Evolutionary conservation across 2,888 invertebrate genomes (phyloP).

Genomic region (Drosophila mimetica): DNA sequence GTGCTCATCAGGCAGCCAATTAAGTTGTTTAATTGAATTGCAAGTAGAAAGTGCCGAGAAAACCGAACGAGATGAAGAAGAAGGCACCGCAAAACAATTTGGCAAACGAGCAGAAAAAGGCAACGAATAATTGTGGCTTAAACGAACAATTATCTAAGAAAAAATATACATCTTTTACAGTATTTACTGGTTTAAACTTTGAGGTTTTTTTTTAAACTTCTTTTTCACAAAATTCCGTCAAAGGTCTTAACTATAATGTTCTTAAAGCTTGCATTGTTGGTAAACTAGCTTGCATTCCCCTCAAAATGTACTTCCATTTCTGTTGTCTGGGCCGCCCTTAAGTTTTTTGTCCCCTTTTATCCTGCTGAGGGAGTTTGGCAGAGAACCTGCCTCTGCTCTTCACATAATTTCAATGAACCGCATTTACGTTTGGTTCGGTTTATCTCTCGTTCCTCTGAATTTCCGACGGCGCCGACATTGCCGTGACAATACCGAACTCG

Average conservation of each 20-base stretch:
- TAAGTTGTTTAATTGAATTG: slow-evolving; percentile 68
- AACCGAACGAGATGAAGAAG: slow-evolving; percentile 16
- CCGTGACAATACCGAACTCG: slow-evolving; percentile 55
- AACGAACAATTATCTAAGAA: background rate
- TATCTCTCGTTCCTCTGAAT: slow-evolving; percentile 15
- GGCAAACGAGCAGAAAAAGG: slow-evolving; percentile 12
- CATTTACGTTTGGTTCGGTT: slow-evolving; percentile 62
- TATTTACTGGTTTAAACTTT: background rate
- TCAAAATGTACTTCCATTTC: slow-evolving; percentile 17
- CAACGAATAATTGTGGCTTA: slow-evolving; percentile 9
- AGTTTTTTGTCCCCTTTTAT: background rate
- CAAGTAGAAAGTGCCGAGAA: slow-evolving; percentile 44
- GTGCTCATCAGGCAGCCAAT: slow-evolving; percentile 64
- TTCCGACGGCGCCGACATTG: slow-evolving; percentile 46
- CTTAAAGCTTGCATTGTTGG: background rate
- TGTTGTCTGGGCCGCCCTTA: background rate
- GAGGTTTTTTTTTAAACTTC: background rate
- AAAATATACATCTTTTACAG: background rate
- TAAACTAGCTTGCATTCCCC: slow-evolving; percentile 12
- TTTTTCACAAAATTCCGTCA: background rate
- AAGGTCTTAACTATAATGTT: background rate
- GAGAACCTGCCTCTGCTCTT: slow-evolving; percentile 20
- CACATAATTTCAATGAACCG: slow-evolving; percentile 73
- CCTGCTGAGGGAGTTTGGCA: background rate
- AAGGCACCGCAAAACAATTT: slow-evolving; percentile 42